Evolutionary conservation across 2,888 invertebrate species (phyloP).

Genomic region (Drosophila fulvimacula): DNA sequence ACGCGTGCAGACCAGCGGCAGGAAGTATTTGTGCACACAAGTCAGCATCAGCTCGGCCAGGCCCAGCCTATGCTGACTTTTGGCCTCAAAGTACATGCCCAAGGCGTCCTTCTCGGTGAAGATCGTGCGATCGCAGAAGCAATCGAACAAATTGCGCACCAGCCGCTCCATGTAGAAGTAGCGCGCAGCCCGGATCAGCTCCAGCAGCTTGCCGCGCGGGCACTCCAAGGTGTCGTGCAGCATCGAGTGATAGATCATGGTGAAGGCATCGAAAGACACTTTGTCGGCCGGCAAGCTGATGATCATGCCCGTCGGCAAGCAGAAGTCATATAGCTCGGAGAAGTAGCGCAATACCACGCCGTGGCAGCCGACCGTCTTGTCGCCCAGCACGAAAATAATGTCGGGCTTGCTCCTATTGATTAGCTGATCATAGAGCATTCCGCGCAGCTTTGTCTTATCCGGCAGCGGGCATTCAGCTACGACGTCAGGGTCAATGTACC

Average conservation of each 20-base stretch:
- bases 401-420: background rate
- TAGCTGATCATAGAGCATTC: no score
- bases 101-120: background rate
- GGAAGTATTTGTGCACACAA: background rate
- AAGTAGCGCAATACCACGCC: background rate
- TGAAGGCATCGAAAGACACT: background rate
- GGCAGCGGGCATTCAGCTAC: no score
- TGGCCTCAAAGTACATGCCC: background rate
- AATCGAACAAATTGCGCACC: background rate
- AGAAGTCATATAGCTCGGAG: background rate
- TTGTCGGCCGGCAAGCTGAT: background rate
- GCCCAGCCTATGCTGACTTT: background rate
- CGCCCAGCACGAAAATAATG: background rate
- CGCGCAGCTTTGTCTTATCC: no score
- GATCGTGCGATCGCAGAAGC: background rate
- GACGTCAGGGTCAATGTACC: no score
- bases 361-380: background rate
- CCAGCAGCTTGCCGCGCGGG: background rate
- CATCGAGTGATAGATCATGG: background rate
- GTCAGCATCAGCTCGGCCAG: constrained; percentile 6
- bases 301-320: background rate
- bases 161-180: background rate
- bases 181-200: background rate
- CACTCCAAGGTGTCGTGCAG: rapidly evolving
- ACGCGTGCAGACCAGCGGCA: background rate